phyloP scores from a whole-genome alignment of 2,113 vertebrate species.

The Sinocyclocheilus grahami region DNA sequence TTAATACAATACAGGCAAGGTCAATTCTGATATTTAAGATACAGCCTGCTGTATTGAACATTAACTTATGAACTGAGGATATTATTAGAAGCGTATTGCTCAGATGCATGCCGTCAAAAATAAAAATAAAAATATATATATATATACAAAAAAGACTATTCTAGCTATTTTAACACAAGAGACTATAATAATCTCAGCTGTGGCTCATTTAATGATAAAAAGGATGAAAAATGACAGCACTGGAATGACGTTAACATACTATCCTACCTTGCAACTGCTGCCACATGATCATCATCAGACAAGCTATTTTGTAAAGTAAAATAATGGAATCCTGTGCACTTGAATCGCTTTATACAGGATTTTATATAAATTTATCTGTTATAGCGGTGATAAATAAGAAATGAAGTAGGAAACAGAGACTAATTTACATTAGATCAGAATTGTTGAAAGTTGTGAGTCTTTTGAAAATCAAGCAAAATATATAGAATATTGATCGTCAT shows the following conservation, averaged over 20 bases:
- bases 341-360: not conserved
- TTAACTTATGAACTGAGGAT: slow-evolving; percentile 2
- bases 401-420: not conserved
- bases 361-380: not conserved
- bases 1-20: not conserved
- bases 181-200: not conserved
- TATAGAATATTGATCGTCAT: too few species aligned
- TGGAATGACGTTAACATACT: not conserved
- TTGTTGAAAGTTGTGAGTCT: too few species aligned
- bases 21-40: not conserved
- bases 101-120: not conserved
- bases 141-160: not conserved
- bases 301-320: not conserved
- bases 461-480: too few species aligned
- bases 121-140: too few species aligned
- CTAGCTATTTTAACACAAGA: not conserved
- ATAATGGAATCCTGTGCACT: not conserved
- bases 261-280: not conserved
- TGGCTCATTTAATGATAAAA: not conserved
- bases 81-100: slow-evolving; percentile 1
- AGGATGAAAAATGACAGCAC: not conserved
- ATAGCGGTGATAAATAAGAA: not conserved
- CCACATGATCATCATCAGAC: not conserved
- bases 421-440: not conserved
- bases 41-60: not conserved